Evolutionary conservation across 2,113 vertebrate genomes (phyloP), one percentile per base, ranked within the genome.

Genomic region (Dromas ardeola): DNA sequence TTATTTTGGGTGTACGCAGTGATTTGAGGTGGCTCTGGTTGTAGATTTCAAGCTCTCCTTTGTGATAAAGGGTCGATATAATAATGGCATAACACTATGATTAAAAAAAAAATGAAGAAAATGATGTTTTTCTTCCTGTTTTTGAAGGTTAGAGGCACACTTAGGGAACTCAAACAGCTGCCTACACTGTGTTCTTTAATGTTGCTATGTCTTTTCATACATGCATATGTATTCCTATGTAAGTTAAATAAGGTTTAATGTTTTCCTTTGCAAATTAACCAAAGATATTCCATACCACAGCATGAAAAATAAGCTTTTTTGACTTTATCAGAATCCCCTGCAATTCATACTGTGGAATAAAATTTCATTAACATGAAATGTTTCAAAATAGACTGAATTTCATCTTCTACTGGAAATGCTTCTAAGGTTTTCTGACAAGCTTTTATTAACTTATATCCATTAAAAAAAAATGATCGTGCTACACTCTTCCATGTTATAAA

Each of bases 371-470:
- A 36, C 10, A 4, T 72, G 27, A 95, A 76, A 65, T 79, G 40
- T 85, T 95, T 94, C 52, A 25, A 74, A 85, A 79, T 20, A 49
- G 27, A 43, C 47, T 72, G 15, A 65, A 94, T 81, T 93, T 93
- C 13, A 29, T 81, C 32, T 78, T 27, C 47, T 56, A 15, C 58
- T 93, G 84, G 77, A 94, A 94, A 87, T 52, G 27, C 43, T 93
- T 96, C 87, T 91, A 72, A 89, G 34, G 43, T 72, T 95, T 94
- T 81, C 62, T 86, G 67, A 73, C 19, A 5, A 30, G 13, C 18
- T 96, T 87, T 87, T 87, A 76, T 90, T 93, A 94, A 84, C 36
- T 91, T 95, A 67, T 20, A 72, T 43, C 49, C 43, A 95, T 93
- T 91, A 8, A 56, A 93, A 80, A 80, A 42, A 90, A 91, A 47